Evolutionary conservation across 1,140 invertebrate genomes (phyloP), one percentile per base, ranked within the genome.

Genomic region (Euschistus heros): DNA sequence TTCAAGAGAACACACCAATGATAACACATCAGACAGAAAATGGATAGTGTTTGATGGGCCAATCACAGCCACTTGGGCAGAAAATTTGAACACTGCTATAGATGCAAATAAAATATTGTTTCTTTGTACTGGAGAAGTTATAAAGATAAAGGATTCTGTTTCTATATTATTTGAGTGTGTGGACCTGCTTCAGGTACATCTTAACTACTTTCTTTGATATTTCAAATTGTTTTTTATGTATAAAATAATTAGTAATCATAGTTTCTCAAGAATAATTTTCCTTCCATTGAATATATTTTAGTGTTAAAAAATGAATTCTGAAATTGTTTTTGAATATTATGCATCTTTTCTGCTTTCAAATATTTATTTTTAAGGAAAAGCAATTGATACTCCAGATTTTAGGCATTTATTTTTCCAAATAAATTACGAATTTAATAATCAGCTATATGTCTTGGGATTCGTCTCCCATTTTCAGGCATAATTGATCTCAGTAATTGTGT

Each of bases 151-250:
- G 2, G 78, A 80, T 62, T 81, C 83, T 15, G 95, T 94, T 85
- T 94, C 91, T 2, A 87, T 96, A 78, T 89, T 97, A 55, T 96
- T 96, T 77, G 93, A 97, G 80, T 89, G 89, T 1, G 91, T 91
- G 86, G 91, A 95, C 76, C 77, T 97, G 60, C 77, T 86, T 13
- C 87, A 91, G 71, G 81, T 79, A 66, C 33, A 15, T 18, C 18
- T 52, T n/a, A 13, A 10, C 33, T 37, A 37, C 13, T 37, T 10
- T 5, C 30, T 37, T 37, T 37, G 33, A 37, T 10, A 37, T n/a
- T 1, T 10, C 17, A 62, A 18, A 46, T 5, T 50, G 13, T 13
- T 50, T 50, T 17, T n/a, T n/a, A 50, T 4, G 17, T 20, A n/a
- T 50, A n/a, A 20, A 5, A 50, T 17, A 4, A 50, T 50, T 5